Base-by-base conservation (phyloP, 2,797 vertebrate genomes). In the Synanceia verrucosa region DNA sequence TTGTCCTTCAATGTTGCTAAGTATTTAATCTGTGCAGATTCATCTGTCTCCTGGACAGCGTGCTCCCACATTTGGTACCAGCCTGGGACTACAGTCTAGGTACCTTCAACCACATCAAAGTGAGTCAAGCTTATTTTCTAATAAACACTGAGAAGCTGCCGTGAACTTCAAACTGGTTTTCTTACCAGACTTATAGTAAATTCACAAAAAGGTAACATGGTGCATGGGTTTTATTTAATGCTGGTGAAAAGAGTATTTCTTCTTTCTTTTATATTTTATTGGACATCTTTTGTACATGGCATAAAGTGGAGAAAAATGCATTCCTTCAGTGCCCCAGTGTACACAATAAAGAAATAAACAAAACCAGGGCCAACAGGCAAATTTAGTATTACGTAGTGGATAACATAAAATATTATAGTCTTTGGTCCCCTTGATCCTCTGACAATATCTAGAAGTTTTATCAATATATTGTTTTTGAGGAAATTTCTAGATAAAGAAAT, bases 11-110 rank as follows among this genome's bases (percentile, higher is more conserved):
- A 16, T 12, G 9, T 18, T 33, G 44, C 4, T 9, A 31, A 37
- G 5, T 13, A 34, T 70, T 31, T 24, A 0, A 26, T 34, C 33
- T 72, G 34, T 70, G n/a, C 86, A 99, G 98, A 92, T 99, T 99
- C 78, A 96, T 98, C 87, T 95, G 94, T 70, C 93, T 99, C 37
- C 88, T 99, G 72, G 98, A 99, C 86, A 95, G 92, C 36, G 95
- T 98, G 28, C 88, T 99, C 65, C 96, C 96, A 77, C 96, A 98
- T 83, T 85, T 99, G 70, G 93, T 99, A 19, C 98, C 98, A 8
- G 95, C 97, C 63, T 99, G 97, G 98, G 97, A 99, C 80, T 96
- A 98, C 86, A 97, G 97, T 19, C 83, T 98, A 34, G 96, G 96
- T 11, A 98, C 97, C 1, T 99, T 99, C 87, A 97, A 92, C 90